These are phyloP conservation scores for Grammomys dolichurus DNA, from an alignment of 2,113 vertebrate genomes.

Conservation along the genomic window DNA sequence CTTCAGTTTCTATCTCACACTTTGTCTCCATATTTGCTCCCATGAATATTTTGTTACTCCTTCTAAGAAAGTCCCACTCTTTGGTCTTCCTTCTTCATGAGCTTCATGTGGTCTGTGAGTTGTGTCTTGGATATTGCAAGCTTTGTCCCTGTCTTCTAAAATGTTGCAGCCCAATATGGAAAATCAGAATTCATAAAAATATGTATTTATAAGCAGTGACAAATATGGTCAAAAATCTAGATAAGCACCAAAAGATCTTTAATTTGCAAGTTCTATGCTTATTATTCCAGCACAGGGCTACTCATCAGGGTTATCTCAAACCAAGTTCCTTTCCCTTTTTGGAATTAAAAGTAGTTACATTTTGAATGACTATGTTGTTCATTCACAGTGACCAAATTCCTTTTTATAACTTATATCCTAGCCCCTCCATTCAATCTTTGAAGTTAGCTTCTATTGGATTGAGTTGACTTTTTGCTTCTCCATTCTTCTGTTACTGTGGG, in stretches of 20 bases:
- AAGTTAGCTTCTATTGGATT: neutral
- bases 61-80: too few relatives aligned
- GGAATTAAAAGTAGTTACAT: neutral
- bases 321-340: neutral
- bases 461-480: neutral
- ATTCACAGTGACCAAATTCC: neutral
- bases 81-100: too few relatives aligned
- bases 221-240: neutral
- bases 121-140: too few relatives aligned
- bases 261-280: neutral
- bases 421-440: neutral
- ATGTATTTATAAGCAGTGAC: neutral
- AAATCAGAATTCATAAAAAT: neutral
- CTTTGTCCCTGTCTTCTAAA: neutral
- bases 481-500: neutral
- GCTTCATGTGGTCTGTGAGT: too few relatives aligned
- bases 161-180: neutral
- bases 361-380: neutral
- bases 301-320: neutral
- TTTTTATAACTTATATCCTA: neutral
- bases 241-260: neutral
- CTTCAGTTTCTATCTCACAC: too few relatives aligned
- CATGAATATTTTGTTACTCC: too few relatives aligned
- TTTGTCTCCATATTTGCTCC: too few relatives aligned
- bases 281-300: neutral